Evolutionary conservation across 2,888 invertebrate genomes (phyloP).

Genomic region (Eupithecia pulchellata): DNA sequence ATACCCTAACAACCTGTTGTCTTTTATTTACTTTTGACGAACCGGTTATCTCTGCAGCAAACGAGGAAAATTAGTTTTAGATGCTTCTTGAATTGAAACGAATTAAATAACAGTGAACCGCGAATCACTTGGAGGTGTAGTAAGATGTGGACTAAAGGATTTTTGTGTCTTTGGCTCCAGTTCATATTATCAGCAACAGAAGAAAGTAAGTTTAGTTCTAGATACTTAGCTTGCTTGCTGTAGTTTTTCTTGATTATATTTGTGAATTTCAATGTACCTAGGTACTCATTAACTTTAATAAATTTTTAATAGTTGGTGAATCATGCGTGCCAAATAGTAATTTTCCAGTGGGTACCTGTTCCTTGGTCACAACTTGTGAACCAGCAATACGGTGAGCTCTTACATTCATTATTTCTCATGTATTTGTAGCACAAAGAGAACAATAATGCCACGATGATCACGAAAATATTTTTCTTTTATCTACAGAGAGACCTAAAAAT

Average conservation of each 20-base stretch:
- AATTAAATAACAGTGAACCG: not conserved
- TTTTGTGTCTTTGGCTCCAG: not conserved
- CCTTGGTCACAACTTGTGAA: constrained; percentile 60
- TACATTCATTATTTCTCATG: not conserved
- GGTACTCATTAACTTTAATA: not conserved
- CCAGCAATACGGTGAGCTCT: constrained; percentile 65
- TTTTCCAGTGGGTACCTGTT: constrained; percentile 60
- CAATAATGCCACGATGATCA: not conserved
- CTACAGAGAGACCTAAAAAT: no score
- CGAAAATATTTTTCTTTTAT: no score
- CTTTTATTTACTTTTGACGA: constrained; percentile 24
- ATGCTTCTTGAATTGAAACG: constrained; percentile 9
- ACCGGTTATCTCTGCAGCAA: constrained; percentile 27
- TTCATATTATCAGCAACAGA: not conserved
- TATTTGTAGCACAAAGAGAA: not conserved
- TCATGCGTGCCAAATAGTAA: constrained; percentile 59
- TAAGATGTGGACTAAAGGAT: constrained; percentile 21
- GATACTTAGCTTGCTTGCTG: not conserved
- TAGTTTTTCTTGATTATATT: not conserved
- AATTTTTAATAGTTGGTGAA: constrained; percentile 64
- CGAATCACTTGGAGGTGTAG: constrained; percentile 6
- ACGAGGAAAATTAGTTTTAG: constrained; percentile 21
- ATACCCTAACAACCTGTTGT: constrained; percentile 2
- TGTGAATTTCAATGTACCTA: not conserved
- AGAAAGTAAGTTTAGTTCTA: not conserved